phyloP scores from a whole-genome alignment of 2,888 invertebrate genomes.

The Synanthedon myopaeformis region DNA sequence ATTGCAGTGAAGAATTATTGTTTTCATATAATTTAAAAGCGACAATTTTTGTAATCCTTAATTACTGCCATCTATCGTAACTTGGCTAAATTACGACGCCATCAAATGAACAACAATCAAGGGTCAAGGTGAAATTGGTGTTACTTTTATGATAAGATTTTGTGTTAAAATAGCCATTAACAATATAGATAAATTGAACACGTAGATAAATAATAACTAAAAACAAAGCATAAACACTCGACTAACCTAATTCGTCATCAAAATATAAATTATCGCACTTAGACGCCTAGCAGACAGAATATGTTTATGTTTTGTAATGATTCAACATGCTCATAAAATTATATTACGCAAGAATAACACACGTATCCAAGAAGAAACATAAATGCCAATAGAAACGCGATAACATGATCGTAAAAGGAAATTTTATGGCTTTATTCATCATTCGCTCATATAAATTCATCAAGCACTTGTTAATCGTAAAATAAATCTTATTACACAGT shows the following conservation, averaged over 20 bases:
- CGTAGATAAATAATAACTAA: not conserved
- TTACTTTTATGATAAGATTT: too few relatives aligned
- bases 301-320: conserved; percentile 31
- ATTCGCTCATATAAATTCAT: conserved; percentile 66
- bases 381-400: conserved; percentile 58
- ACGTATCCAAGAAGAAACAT: conserved; percentile 33
- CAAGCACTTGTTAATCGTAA: conserved; percentile 70
- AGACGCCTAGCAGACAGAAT: conserved; percentile 7
- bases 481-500: conserved; percentile 70
- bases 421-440: conserved; percentile 68
- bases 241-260: conserved; percentile 5
- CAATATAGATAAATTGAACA: not conserved
- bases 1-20: too few relatives aligned
- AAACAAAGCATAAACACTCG: conserved; percentile 3
- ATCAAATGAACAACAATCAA: not conserved
- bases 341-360: conserved; percentile 29
- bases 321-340: conserved; percentile 26
- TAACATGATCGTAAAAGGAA: conserved; percentile 56
- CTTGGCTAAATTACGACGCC: not conserved
- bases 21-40: too few relatives aligned
- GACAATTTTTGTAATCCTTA: not conserved
- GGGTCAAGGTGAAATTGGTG: not conserved
- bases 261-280: conserved; percentile 4
- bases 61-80: not conserved
- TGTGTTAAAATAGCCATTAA: too few relatives aligned